Conservation (phyloP, 2,888 invertebrate genomes). For the Drosophila neonasuta region DNA sequence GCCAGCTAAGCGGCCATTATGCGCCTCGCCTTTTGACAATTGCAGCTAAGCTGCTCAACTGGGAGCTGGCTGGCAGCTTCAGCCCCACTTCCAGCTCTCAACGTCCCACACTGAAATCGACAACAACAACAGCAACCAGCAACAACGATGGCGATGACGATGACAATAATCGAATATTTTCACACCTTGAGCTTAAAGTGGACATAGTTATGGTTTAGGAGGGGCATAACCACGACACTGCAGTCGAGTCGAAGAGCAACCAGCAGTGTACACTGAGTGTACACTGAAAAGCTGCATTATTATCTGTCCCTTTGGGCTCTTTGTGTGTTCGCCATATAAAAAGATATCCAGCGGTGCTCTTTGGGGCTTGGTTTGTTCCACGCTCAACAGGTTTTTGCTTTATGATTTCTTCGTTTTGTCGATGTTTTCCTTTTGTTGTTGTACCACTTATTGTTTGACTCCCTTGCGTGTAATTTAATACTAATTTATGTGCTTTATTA, state of each 20-base stretch:
- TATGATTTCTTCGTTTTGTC: conserved; percentile 25
- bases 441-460: conserved; percentile 37
- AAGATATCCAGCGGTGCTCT: conserved; percentile 60
- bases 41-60: conserved; percentile 68
- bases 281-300: conserved; percentile 55
- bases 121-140: conserved; percentile 4
- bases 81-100: conserved; percentile 3
- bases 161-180: conserved; percentile 80
- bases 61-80: not conserved
- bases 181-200: conserved; percentile 78
- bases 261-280: not conserved
- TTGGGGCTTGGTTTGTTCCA: conserved; percentile 26
- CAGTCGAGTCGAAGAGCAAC: too few species aligned
- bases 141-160: conserved; percentile 42
- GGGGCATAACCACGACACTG: conserved; percentile 15
- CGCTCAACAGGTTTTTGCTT: conserved; percentile 65
- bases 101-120: conserved; percentile 44
- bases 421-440: not conserved
- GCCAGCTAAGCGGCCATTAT: conserved; percentile 74
- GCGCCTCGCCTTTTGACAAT: conserved; percentile 65
- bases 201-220: conserved; percentile 40
- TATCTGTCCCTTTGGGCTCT: conserved; percentile 52
- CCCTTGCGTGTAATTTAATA: conserved; percentile 69
- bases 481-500: conserved; percentile 77
- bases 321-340: conserved; percentile 51